Conservation (phyloP, 2,797 vertebrate genomes). For the Danio tinwini region DNA sequence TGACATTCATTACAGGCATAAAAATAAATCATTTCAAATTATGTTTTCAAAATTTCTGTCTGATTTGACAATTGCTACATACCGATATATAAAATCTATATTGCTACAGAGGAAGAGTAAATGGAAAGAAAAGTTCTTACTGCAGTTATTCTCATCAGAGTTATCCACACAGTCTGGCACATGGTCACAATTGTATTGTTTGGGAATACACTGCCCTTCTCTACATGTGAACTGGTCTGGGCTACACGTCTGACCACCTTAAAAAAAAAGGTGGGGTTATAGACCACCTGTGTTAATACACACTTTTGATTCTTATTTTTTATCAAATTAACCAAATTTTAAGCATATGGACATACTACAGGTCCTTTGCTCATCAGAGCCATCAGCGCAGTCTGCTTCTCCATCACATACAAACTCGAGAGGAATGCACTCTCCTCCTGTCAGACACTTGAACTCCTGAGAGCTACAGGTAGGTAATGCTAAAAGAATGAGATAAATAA, state of each 20-base stretch:
- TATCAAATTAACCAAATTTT: background rate
- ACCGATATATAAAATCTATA: background rate
- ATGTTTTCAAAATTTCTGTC: background rate
- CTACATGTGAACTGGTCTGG: slow-evolving; percentile 75
- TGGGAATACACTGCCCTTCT: slow-evolving; percentile 77
- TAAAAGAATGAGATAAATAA: slow-evolving; percentile 49
- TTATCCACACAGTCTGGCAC: slow-evolving; percentile 76
- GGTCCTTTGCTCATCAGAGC: slow-evolving; percentile 76
- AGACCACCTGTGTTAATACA: background rate
- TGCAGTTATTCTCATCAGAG: slow-evolving; percentile 76
- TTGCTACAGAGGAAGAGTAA: background rate
- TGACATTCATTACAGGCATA: too few relatives aligned
- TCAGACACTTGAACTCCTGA: slow-evolving; percentile 76
- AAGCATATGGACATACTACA: slow-evolving; percentile 67
- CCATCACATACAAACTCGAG: slow-evolving; percentile 75
- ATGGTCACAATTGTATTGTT: slow-evolving; percentile 74
- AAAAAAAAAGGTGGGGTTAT: background rate
- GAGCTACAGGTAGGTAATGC: slow-evolving; percentile 69
- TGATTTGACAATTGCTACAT: background rate
- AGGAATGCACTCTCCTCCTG: slow-evolving; percentile 74
- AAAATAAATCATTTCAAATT: too few relatives aligned
- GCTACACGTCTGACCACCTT: slow-evolving; percentile 73
- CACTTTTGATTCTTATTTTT: background rate
- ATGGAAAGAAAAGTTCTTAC: slow-evolving; percentile 64
- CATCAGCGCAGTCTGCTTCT: slow-evolving; percentile 74